These are phyloP conservation scores for Sebastes wilsoni DNA, from an alignment of 2,797 vertebrate genomes.

Conservation along the genomic window DNA sequence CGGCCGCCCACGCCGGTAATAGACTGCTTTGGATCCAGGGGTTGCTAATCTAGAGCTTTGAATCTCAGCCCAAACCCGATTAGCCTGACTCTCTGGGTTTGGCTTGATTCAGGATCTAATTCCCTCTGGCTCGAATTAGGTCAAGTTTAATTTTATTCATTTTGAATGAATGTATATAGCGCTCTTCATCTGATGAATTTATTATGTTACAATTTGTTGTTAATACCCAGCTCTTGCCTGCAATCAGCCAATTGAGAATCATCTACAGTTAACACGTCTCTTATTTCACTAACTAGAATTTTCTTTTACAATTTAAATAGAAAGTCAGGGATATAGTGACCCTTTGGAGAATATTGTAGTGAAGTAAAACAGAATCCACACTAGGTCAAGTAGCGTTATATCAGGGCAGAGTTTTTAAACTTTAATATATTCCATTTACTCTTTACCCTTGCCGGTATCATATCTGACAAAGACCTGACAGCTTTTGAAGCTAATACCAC, in stretches of 20 bases:
- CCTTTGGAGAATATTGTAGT: not conserved
- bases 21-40: conserved; percentile 30
- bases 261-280: not conserved
- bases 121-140: conserved; percentile 37
- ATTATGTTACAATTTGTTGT: not conserved
- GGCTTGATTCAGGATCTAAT: conserved; percentile 41
- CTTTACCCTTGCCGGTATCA: not conserved
- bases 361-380: not conserved
- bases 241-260: not conserved
- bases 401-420: conserved; percentile 18
- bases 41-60: conserved; percentile 45
- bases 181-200: not conserved
- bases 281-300: not conserved
- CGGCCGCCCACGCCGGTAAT: conserved; percentile 31
- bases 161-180: not conserved
- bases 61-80: conserved; percentile 53
- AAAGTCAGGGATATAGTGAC: not conserved
- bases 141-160: conserved; percentile 45
- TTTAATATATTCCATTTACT: conserved; percentile 34
- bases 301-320: not conserved
- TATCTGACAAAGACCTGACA: conserved; percentile 34
- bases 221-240: not conserved
- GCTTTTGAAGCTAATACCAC: conserved; percentile 16
- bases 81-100: conserved; percentile 34
- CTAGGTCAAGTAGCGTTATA: not conserved